A percentile compares a stretch with the other conserved stretches of the same genome.
These are phyloP conservation scores for Leptinotarsa texana DNA, from an alignment of 1,140 invertebrate genomes.

Conservation along the genomic window DNA sequence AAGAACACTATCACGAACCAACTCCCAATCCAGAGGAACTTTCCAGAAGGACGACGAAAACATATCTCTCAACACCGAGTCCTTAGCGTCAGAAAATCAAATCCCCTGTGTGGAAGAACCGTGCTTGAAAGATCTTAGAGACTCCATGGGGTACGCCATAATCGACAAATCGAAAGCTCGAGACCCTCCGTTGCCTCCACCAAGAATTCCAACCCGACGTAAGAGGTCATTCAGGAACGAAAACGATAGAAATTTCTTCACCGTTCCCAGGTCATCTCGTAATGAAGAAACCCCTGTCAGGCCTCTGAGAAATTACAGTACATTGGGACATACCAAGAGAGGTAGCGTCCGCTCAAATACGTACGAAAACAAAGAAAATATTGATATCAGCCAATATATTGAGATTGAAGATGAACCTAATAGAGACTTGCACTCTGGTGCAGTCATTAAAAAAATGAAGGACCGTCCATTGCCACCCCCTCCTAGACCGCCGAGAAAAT, in stretches of 20 bases:
- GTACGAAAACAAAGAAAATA: slow-evolving; percentile 57
- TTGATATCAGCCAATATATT: slow-evolving; percentile 62
- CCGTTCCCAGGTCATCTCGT: slow-evolving; percentile 56
- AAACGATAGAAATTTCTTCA: slow-evolving; percentile 57
- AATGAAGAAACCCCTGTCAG: slow-evolving; percentile 54
- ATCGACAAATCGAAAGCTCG: slow-evolving; percentile 66
- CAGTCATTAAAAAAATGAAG: slow-evolving; percentile 77
- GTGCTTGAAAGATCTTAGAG: slow-evolving; percentile 50
- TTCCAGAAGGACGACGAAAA: slow-evolving; percentile 38
- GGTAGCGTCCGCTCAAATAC: slow-evolving; percentile 53
- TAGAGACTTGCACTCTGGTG: slow-evolving; percentile 69
- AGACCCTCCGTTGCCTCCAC: slow-evolving; percentile 61
- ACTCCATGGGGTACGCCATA: slow-evolving; percentile 68
- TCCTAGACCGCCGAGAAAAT: slow-evolving; percentile 71
- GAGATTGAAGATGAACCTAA: slow-evolving; percentile 65
- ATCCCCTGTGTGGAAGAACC: slow-evolving; percentile 49
- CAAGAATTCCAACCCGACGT: slow-evolving; percentile 57
- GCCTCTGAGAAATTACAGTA: slow-evolving; percentile 70
- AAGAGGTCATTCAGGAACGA: slow-evolving; percentile 54
- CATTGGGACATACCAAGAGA: slow-evolving; percentile 64
- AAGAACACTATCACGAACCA: slow-evolving; percentile 18
- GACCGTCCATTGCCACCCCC: slow-evolving; percentile 79
- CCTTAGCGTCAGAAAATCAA: slow-evolving; percentile 2
- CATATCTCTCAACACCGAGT: slow-evolving; percentile 50
- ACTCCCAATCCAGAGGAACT: slow-evolving; percentile 46